Evolutionary conservation across 2,888 invertebrate species (phyloP).

Genomic region (Mycogona germanica): DNA sequence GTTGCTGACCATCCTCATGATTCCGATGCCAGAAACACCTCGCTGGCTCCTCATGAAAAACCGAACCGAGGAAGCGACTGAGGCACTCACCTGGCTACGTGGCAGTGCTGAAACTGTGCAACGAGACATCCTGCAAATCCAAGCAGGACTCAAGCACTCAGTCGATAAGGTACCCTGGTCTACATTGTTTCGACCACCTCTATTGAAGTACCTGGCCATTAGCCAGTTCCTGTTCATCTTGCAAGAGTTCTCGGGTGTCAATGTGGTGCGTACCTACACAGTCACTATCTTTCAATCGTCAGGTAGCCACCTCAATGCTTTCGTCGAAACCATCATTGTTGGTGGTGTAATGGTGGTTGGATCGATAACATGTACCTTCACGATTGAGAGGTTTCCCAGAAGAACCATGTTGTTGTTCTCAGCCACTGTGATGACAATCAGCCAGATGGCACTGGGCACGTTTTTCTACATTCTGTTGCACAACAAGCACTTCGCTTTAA

Average conservation of each 20-base stretch:
- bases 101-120: conserved; percentile 28
- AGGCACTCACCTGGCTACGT: conserved; percentile 28
- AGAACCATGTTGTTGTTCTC: conserved; percentile 32
- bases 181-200: background rate
- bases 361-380: conserved; percentile 28
- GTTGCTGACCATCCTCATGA: conserved; percentile 45
- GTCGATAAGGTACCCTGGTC: background rate
- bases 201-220: conserved; percentile 21
- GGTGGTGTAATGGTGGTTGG: conserved; percentile 20
- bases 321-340: conserved; percentile 33
- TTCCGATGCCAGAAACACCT: conserved; percentile 57
- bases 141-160: background rate
- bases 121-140: conserved; percentile 27
- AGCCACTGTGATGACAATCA: conserved; percentile 15
- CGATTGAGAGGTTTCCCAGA: conserved; percentile 35
- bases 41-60: conserved; percentile 52
- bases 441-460: conserved; percentile 13
- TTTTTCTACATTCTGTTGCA: conserved; percentile 31
- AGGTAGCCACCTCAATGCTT: conserved; percentile 28
- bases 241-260: conserved; percentile 35
- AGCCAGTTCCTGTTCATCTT: conserved; percentile 31
- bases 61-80: conserved; percentile 43
- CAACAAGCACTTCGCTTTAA: conserved; percentile 37
- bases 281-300: conserved; percentile 34
- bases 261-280: conserved; percentile 37